Evolutionary conservation across 2,888 invertebrate genomes (phyloP), one percentile per base, ranked within the genome.

Genomic region (Sphaeridia pumilis): DNA sequence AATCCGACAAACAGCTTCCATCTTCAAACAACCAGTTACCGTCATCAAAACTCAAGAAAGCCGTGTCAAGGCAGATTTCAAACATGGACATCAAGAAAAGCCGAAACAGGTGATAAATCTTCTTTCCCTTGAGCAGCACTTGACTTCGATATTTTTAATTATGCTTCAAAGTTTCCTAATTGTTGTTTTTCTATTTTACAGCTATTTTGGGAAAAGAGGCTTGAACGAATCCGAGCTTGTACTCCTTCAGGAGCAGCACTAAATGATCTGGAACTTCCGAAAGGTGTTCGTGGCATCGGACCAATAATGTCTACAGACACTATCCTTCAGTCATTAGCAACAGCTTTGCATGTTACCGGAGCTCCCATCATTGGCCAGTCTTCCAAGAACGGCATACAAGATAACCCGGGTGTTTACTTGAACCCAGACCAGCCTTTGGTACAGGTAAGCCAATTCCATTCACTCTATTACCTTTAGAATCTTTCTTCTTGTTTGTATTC

Each of bases 11-110:
- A 97, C 95, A 1, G 93, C 95, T 1, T 94, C 94, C 2, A 95
- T 98, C 68, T 97, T 97, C 71, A 97, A 97, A 69, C 97, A 98
- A 70, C 95, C 97, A 0, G 95, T 98, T 0, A 97, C 95, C 1
- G 87, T 97, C 4, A 82, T 90, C 66, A 87, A 88, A 70, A 90
- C 87, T 26, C 89, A 74, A 57, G 87, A 90, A 68, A 86, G 88
- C 67, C 84, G 87, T 74, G 87, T 89, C 14, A 88, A 89, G 71
- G 69, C 74, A 55, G 93, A 94, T 67, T 77, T 88, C 62, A 94
- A 94, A 72, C 88, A 89, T 72, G 89, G 88, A 26, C 82, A 82
- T 53, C 90, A 87, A 71, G 92, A 92, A 67, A 90, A 89, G 72
- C 90, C 90, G 3, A 89, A 88, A 67, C 90, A 90, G 71, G 76